phyloP scores from a whole-genome alignment of 2,888 invertebrate species.

The Thalpophila matura region DNA sequence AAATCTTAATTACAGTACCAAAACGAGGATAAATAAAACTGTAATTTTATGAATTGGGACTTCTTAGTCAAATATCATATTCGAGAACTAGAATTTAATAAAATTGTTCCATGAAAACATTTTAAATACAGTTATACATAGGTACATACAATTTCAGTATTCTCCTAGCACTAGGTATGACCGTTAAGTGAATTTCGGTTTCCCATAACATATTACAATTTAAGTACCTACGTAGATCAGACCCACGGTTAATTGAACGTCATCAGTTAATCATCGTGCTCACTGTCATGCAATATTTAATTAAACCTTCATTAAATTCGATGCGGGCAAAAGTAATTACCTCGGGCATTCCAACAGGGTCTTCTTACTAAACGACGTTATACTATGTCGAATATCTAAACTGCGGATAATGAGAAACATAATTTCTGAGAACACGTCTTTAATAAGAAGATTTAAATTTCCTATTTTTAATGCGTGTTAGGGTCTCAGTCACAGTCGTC shows the following conservation, averaged over 20 bases:
- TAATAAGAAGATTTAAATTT: slow-evolving; percentile 19
- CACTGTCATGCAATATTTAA: slow-evolving; percentile 77
- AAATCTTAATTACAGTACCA: too few species aligned
- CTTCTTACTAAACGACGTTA: slow-evolving; percentile 66
- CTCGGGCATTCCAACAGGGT: slow-evolving; percentile 70
- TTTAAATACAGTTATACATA: too few species aligned
- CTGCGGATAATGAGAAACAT: slow-evolving; percentile 49
- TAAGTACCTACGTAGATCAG: slow-evolving; percentile 17
- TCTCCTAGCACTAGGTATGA: too few species aligned
- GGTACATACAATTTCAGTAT: background rate
- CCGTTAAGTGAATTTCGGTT: slow-evolving; percentile 3
- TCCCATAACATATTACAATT: slow-evolving; percentile 1
- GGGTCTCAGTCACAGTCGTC: background rate
- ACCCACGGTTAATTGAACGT: slow-evolving; percentile 58
- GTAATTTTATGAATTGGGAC: too few species aligned
- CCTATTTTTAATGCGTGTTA: slow-evolving; percentile 18
- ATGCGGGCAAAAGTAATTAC: slow-evolving; percentile 79
- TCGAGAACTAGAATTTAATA: too few species aligned
- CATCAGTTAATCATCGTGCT: slow-evolving; percentile 68
- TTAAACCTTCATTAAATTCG: slow-evolving; percentile 77
- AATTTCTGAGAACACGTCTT: slow-evolving; percentile 49
- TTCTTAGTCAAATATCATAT: too few species aligned
- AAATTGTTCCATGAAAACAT: too few species aligned
- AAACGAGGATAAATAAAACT: too few species aligned
- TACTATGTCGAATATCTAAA: slow-evolving; percentile 48